Base-by-base conservation (phyloP, 2,888 invertebrate species). In the Spatulosminthurus flaviceps region DNA sequence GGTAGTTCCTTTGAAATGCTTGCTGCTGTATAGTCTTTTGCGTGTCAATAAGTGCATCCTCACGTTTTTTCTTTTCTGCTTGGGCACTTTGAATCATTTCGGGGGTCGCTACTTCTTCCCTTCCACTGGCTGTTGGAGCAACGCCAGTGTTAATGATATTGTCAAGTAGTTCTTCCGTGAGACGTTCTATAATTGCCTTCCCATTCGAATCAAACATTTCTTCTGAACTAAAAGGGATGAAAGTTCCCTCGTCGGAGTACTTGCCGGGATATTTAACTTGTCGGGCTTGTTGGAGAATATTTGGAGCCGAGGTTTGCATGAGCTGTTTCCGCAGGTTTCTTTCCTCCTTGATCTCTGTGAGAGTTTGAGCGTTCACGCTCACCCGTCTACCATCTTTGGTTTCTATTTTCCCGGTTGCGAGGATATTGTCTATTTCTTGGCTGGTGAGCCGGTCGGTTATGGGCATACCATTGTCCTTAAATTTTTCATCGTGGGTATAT, bases 401-500 rank as follows among this genome's bases (percentile, higher is more conserved):
- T 11, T 64, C 29, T 16, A 75, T 5, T n/a, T 51, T 7, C 22
- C 75, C 75, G 1, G 42, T 66, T 1, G 11, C 1, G 0, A 42
- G 13, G 7, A 76, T 13, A 1, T 34, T 42, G 1, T 76, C 75
- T 5, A 76, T 24, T 16, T 76, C 75, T 1, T 42, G 22, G 16
- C 22, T 1, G 1, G 61, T 67, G 0, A 76, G 11, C 4, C 75
- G 21, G 0, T 34, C 75, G 1, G 64, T 5, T 21, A 75, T 75
- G 1, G 64, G 61, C 1, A 28, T 13, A 13, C 41, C 60, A 1
- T 51, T 51, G 0, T 9, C 0, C 11, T 66, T 66, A 1, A 66
- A 9, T 26, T 76, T 76, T 26, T 76, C 75, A 24, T 76, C 61
- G 0, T 26, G n/a, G 24, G n/a, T 42, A 21, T 34, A 76, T 24